phyloP scores from a whole-genome alignment of 2,113 vertebrate species.

The Apistogramma diplotaenia region DNA sequence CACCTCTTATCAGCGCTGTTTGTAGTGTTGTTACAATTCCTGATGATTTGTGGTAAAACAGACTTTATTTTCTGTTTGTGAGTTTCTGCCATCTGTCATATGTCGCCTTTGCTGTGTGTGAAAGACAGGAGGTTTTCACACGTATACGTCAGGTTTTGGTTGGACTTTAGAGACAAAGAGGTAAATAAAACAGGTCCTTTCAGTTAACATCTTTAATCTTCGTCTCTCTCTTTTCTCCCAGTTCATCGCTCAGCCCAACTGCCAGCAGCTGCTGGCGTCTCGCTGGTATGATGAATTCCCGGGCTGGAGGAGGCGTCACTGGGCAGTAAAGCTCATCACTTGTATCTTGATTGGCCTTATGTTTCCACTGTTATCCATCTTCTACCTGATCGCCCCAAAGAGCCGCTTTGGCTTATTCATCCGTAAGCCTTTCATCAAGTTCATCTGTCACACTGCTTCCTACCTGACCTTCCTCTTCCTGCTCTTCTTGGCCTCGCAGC shows the following conservation, averaged over 20 bases:
- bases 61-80: neutral
- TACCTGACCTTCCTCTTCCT: constrained; percentile 98
- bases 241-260: constrained; percentile 99
- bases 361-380: constrained; percentile 90
- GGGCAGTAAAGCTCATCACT: constrained; percentile 92
- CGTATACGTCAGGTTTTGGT: neutral
- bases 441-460: constrained; percentile 99
- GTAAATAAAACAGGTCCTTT: neutral
- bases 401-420: constrained; percentile 92
- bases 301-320: constrained; percentile 94
- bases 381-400: constrained; percentile 92
- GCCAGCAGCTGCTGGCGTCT: constrained; percentile 95
- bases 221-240: constrained; percentile 58
- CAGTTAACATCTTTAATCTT: neutral
- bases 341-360: constrained; percentile 92
- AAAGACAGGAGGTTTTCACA: neutral
- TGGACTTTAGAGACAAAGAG: neutral
- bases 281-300: constrained; percentile 98
- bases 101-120: too few species aligned
- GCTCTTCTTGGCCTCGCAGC: constrained; percentile 92
- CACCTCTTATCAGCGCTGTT: neutral
- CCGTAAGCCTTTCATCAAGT: constrained; percentile 98
- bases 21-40: neutral
- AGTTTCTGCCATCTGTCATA: neutral
- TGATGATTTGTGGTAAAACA: neutral